phyloP scores from a whole-genome alignment of 2,888 invertebrate species.

The Megaustenia siamemsis region DNA sequence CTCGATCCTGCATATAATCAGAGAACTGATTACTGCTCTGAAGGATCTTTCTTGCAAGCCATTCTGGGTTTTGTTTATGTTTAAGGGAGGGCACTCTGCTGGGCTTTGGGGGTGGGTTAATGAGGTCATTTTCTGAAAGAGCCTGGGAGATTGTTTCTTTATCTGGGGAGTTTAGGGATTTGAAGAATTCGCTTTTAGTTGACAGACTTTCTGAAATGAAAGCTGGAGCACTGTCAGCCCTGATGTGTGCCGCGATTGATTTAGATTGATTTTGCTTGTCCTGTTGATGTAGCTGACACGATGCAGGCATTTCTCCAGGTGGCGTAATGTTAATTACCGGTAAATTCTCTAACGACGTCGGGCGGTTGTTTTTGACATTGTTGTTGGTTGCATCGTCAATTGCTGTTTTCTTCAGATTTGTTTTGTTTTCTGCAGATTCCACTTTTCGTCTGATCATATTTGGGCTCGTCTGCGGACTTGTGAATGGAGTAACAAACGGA shows the following conservation, averaged over 20 bases:
- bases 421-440: constrained; percentile 73
- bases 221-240: constrained; percentile 73
- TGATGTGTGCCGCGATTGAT: constrained; percentile 59
- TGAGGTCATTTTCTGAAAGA: constrained; percentile 72
- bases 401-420: constrained; percentile 63
- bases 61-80: constrained; percentile 71
- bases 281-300: too few species aligned
- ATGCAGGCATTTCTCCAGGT: constrained; percentile 11
- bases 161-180: neutral
- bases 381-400: constrained; percentile 41
- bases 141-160: constrained; percentile 58
- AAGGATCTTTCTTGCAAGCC: constrained; percentile 66
- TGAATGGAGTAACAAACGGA: constrained; percentile 62
- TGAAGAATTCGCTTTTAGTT: neutral
- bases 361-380: constrained; percentile 19
- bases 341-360: constrained; percentile 80
- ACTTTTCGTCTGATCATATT: constrained; percentile 58
- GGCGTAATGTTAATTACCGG: constrained; percentile 64
- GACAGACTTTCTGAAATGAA: constrained; percentile 60
- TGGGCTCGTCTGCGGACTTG: constrained; percentile 68
- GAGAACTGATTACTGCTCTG: neutral
- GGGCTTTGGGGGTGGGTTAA: constrained; percentile 80
- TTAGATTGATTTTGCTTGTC: neutral
- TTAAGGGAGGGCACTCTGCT: constrained; percentile 80
- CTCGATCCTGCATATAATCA: constrained; percentile 58